phyloP scores from a whole-genome alignment of 1,140 invertebrate genomes.

The Chironomus tepperi region DNA sequence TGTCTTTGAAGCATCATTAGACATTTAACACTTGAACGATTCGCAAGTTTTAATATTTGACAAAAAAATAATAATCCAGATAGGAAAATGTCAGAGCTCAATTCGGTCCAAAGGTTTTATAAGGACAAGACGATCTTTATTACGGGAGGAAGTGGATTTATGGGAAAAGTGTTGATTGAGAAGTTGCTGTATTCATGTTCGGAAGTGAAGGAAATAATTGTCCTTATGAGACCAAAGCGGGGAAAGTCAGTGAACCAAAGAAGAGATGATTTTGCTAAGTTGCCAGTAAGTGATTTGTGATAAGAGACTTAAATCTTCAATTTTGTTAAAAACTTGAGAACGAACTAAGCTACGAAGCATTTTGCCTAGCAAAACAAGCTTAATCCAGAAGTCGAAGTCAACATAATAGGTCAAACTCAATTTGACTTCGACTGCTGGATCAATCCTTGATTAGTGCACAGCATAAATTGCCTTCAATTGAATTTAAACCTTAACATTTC shows the following conservation, averaged over 20 bases:
- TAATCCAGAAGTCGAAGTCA: no score
- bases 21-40: not conserved
- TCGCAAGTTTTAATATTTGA: not conserved
- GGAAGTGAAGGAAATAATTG: constrained; percentile 60
- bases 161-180: constrained; percentile 86
- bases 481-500: constrained; percentile 34
- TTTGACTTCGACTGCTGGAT: no score
- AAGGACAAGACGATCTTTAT: constrained; percentile 58
- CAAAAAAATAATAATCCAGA: no score
- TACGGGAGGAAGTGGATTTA: constrained; percentile 67
- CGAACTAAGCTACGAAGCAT: no score
- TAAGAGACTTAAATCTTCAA: no score
- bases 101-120: constrained; percentile 52
- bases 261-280: constrained; percentile 42
- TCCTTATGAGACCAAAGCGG: constrained; percentile 66
- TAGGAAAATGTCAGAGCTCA: constrained; percentile 35
- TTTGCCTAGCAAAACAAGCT: no score
- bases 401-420: no score
- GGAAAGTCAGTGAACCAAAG: constrained; percentile 51
- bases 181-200: constrained; percentile 74
- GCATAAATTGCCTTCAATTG: no score
- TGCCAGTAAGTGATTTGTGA: constrained; percentile 35
- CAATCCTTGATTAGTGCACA: no score
- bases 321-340: no score
- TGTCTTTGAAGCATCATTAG: not conserved